These are phyloP conservation scores for Pheosia tremula DNA, from an alignment of 2,888 invertebrate genomes.

Conservation along the genomic window DNA sequence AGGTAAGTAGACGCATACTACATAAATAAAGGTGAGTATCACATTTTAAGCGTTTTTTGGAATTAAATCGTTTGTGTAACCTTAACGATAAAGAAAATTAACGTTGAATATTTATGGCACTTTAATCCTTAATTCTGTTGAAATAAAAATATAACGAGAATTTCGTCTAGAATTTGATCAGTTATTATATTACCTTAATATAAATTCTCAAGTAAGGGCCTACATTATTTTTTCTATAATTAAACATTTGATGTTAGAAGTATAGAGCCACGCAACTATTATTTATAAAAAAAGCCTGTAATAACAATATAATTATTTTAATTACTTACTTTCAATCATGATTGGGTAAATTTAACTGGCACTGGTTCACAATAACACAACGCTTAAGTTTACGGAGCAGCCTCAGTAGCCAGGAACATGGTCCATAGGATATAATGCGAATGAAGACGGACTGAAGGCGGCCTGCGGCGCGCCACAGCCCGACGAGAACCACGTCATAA, in stretches of 20 bases:
- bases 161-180: too few relatives aligned
- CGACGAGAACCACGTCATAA: constrained; percentile 44
- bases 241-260: neutral
- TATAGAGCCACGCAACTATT: neutral
- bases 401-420: constrained; percentile 32
- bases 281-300: neutral
- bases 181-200: too few relatives aligned
- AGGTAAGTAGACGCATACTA: too few relatives aligned
- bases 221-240: neutral
- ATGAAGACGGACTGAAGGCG: constrained; percentile 33
- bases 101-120: too few relatives aligned
- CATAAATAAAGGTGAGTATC: too few relatives aligned
- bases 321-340: constrained; percentile 34
- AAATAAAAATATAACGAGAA: too few relatives aligned
- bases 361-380: constrained; percentile 9
- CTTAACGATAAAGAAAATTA: too few relatives aligned
- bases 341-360: constrained; percentile 11
- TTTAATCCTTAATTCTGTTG: too few relatives aligned
- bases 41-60: too few relatives aligned
- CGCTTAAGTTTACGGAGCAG: constrained; percentile 19
- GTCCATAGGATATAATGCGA: constrained; percentile 28
- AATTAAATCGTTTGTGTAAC: too few relatives aligned
- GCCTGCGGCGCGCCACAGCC: constrained; percentile 9
- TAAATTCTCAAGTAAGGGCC: too few relatives aligned
- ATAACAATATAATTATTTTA: neutral